Conservation (phyloP, 2,888 invertebrate species). For the Scaptomyza parva region DNA sequence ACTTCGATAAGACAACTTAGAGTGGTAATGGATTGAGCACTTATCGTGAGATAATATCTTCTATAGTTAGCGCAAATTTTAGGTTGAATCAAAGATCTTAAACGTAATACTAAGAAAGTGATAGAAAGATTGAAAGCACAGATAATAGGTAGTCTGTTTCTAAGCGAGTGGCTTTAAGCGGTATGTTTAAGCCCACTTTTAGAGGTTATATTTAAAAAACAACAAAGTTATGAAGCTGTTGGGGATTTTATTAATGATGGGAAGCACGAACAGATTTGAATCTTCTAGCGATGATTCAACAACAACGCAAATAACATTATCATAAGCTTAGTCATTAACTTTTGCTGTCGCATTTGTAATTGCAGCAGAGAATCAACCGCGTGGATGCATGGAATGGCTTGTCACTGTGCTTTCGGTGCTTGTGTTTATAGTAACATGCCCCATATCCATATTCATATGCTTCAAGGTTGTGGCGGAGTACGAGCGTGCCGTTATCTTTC, state of each 20-base stretch:
- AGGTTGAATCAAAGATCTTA: background rate
- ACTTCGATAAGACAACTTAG: background rate
- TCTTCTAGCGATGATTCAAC: background rate
- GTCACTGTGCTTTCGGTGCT: constrained; percentile 90
- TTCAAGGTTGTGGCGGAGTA: constrained; percentile 96
- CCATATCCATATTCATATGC: constrained; percentile 93
- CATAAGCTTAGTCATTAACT: background rate
- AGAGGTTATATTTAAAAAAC: too few relatives aligned
- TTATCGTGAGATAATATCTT: background rate
- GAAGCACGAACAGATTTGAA: background rate
- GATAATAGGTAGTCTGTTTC: too few relatives aligned
- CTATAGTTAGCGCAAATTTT: background rate
- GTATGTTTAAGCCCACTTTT: too few relatives aligned
- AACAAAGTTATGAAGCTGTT: too few relatives aligned
- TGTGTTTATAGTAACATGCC: constrained; percentile 91
- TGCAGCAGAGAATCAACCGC: constrained; percentile 87
- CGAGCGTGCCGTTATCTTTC: constrained; percentile 95
- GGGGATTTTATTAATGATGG: too few relatives aligned
- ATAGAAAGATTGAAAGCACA: background rate
- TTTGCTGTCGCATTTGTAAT: constrained; percentile 4
- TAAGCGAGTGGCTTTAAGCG: too few relatives aligned
- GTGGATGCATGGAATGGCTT: constrained; percentile 90
- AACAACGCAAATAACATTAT: background rate
- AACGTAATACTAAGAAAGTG: background rate
- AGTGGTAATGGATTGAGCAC: too few relatives aligned